Base-by-base conservation (phyloP, 2,888 invertebrate genomes). In the Chrysomela aeneicollis region DNA sequence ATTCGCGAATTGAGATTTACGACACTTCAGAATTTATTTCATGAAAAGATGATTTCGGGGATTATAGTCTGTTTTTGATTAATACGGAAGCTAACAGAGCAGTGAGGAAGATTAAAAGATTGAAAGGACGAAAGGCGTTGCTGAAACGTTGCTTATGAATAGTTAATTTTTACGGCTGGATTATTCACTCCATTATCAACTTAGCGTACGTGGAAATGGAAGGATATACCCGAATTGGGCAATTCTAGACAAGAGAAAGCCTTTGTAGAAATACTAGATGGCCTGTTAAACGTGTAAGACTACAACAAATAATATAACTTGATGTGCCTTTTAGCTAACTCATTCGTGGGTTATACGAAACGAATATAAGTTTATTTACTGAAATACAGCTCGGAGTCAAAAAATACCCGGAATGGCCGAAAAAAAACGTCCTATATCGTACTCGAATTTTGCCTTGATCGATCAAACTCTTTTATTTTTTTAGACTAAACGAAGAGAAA, bases 261-360 rank as follows among this genome's bases (percentile, higher is more conserved):
- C 69, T 74, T 74, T 69, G 73, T 75, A 75, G 71, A 75, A 77
- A 76, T 74, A 74, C 74, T 74, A 74, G 26, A 76, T 74, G 73
- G 75, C 64, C 74, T 72, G 74, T 76, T 76, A 71, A 76, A 73
- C 75, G 70, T 72, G 71, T 6, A 26, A 73, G 69, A 72, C 72
- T 72, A 66, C 71, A 73, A 26, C 71, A 70, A 69, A 75, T 71
- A 72, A 26, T 70, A 74, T 69, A 73, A 71, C 70, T 71, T 61
- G 71, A 71, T 69, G 73, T 65, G 70, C 72, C 68, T 72, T 73
- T 71, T 69, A 26, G 26, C 6, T 26, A 26, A 26, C 26, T 5
- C 26, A 26, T 26, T 26, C 6, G 4, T 26, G 6, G 4, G 26
- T 26, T 26, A 26, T 26, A 5, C 26, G 26, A 6, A 26, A 5